Base-by-base conservation (phyloP, 92 coral and sea anemone genomes). In the Epizoanthus scotinus region DNA sequence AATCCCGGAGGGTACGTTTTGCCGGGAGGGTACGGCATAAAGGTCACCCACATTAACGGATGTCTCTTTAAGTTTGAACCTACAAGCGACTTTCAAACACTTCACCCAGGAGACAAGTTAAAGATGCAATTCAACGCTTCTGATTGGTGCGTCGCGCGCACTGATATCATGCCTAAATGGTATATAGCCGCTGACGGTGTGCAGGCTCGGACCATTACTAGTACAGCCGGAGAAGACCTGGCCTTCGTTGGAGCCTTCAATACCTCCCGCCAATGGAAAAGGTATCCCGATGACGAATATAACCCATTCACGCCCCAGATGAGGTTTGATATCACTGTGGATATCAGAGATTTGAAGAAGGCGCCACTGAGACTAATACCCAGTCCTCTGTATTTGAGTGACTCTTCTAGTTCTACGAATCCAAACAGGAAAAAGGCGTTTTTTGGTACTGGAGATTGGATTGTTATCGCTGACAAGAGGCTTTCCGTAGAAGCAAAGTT, bases 141-240 rank as follows among this genome's bases (percentile, higher is more conserved):
- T 42, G 75, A 90, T 87, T 90, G 92, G 93, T 86, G 90, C 56
- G 98, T 94, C 0, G 92, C 97, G 38, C 75, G 91, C 62, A 94
- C 98, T 25, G 98, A 94, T 83, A 89, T 92, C 52, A 94, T 94
- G 98, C 97, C 98, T 0, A 94, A 92, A 78, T 94, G 93, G 91
- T 94, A 94, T 50, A 82, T 92, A 69, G 91, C 94, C 87, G 89
- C 94, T 73, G 91, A 94, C 71, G 90, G 97, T 38, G 82, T 94
- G 82, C 83, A 88, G 87, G 97, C 98, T 52, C 92, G 89, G 26
- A 94, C 96, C n/a, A 87, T 94, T 78, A 89, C 91, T 38, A 94
- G 89, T 69, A 94, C 98, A n/a, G 81, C 94, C 54, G 92, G 90
- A 10, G 98, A 94, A 81, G 88, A 89, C 58, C 77, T 94, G 8